Evolutionary conservation across 2,113 vertebrate species (phyloP).

Genomic region (Ophthalmotilapia sp.): DNA sequence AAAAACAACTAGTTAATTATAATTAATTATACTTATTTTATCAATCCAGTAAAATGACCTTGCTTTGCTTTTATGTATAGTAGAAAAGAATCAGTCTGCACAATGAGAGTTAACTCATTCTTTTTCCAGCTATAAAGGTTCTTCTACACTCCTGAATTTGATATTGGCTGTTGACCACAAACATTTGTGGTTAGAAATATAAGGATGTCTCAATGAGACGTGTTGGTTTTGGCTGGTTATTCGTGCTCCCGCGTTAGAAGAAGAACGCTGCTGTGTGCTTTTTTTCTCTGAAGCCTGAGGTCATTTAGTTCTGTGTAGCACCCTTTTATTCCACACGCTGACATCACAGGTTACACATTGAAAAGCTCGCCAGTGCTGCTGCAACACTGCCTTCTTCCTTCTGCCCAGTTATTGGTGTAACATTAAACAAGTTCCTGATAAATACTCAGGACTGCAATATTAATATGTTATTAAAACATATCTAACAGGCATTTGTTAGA

Average conservation of each 20-base stretch:
- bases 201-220: not conserved
- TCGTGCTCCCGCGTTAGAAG: not conserved
- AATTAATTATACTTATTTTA: not conserved
- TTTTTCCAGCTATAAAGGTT: not conserved
- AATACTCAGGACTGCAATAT: not conserved
- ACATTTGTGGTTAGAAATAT: not conserved
- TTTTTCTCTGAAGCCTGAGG: constrained; percentile 34
- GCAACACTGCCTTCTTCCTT: not conserved
- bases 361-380: not conserved
- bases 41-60: not conserved
- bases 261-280: constrained; percentile 5
- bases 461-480: not conserved
- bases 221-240: not conserved
- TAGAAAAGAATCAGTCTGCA: not conserved
- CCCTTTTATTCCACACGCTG: constrained; percentile 20
- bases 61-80: not conserved
- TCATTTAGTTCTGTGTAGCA: constrained; percentile 37
- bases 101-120: not conserved
- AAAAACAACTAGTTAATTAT: not conserved
- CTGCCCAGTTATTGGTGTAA: not conserved
- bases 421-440: not conserved
- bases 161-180: not conserved
- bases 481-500: not conserved
- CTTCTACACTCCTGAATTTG: not conserved
- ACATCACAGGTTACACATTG: not conserved